Base-by-base conservation (phyloP, 37 sponge, comb jelly and placozoan genomes). In the Crambe crambe region DNA sequence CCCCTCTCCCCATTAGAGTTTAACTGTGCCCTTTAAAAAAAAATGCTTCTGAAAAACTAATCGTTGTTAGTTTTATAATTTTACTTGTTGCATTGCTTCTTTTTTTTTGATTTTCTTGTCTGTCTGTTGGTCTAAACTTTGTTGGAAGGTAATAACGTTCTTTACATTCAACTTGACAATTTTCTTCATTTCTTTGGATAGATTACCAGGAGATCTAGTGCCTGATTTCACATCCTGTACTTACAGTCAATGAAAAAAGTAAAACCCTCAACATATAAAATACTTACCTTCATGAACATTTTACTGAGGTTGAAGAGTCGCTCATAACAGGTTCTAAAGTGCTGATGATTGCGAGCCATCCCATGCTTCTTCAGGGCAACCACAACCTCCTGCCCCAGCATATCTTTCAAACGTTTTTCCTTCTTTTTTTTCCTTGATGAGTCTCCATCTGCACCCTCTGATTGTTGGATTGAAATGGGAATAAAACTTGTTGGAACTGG, bases 301-400 rank as follows among this genome's bases (percentile, higher is more conserved):
- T 86, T 90, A 73, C 87, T 82, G 68, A 90, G 61, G 44, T 78
- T 82, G 74, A 86, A 90, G 23, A 90, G 79, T 6, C 83, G 40
- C 3, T 36, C 74, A 61, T 86, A 90, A 81, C 83, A 90, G 29
- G 54, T n/a, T 57, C 59, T 86, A 69, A 90, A 90, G 79, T 56
- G 40, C 23, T 41, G 57, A 30, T 90, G 91, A 23, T 51, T 63
- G 0, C 82, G 65, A 2, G 44, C 9, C 69, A 90, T 42, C 6
- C 69, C 83, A 21, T 73, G 58, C 73, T 56, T 65, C 85, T 74
- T 71, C 61, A 90, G 79, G 15, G 79, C 76, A 23, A 18, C 54
- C 44, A 90, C 77, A 9, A 86, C 74, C 32, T 47, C 56, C 41
- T 73, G 58, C 68, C 84, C 83, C 58, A 90, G 47, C 66, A 65